Percentiles rank a stretch among this genome's conserved stretches.
Conservation (phyloP, 2,797 vertebrate genomes). For the Esox masquinongy region DNA sequence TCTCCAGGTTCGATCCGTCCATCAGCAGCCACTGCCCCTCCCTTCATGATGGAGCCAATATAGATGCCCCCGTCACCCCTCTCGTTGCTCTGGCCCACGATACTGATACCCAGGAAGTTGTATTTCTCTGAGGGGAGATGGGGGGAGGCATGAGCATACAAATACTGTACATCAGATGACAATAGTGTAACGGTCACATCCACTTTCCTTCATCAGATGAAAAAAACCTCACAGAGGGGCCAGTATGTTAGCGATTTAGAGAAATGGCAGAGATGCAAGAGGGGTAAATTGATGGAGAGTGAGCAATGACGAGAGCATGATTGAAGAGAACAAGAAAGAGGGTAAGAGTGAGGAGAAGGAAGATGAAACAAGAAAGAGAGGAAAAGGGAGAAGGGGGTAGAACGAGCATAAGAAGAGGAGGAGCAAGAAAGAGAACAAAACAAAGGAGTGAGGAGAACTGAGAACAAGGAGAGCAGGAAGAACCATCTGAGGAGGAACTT, state of each 20-base stretch:
- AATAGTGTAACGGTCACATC: background rate
- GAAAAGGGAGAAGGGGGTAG: background rate
- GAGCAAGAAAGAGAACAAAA: background rate
- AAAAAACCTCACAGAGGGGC: background rate
- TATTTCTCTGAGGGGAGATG: slow-evolving; percentile 73
- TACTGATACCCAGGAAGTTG: slow-evolving; percentile 92
- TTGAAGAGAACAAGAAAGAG: background rate
- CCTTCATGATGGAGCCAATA: slow-evolving; percentile 89
- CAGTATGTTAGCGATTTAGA: background rate
- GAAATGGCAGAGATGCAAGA: background rate
- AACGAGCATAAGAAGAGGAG: background rate
- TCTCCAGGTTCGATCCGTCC: slow-evolving; percentile 83
- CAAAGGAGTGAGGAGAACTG: background rate
- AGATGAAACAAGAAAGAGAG: too few relatives aligned
- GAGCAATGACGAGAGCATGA: too few relatives aligned
- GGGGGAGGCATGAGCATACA: slow-evolving; percentile 12
- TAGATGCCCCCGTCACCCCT: slow-evolving; percentile 91
- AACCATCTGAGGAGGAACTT: slow-evolving; percentile 43
- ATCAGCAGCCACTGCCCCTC: slow-evolving; percentile 88
- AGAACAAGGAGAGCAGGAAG: background rate
- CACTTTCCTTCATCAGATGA: background rate
- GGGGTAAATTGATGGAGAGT: too few relatives aligned
- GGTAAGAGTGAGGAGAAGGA: background rate
- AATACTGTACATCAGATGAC: slow-evolving; percentile 4
- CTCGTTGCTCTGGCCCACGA: slow-evolving; percentile 93